These are phyloP conservation scores for Cyprinodon tularosa DNA, from an alignment of 2,113 vertebrate genomes.

Conservation along the genomic window DNA sequence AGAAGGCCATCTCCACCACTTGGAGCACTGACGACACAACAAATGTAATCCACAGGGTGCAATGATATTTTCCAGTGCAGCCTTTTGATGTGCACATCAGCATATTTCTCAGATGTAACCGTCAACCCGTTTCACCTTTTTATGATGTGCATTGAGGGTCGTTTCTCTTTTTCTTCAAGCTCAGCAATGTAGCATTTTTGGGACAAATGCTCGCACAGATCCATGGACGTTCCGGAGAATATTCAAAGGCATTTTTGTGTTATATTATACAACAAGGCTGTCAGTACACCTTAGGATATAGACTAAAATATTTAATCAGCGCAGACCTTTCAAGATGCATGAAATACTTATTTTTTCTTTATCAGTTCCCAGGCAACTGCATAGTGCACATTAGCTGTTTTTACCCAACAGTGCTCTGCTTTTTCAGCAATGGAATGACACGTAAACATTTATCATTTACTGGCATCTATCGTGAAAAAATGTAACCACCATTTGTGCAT, in stretches of 20 bases:
- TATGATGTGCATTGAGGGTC: constrained; percentile 46
- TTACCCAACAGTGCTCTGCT: constrained; percentile 54
- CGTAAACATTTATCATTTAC: constrained; percentile 24
- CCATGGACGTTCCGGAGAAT: constrained; percentile 25
- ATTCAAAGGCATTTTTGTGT: constrained; percentile 23
- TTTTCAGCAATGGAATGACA: constrained; percentile 58
- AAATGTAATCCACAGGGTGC: constrained; percentile 66
- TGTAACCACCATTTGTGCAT: constrained; percentile 73
- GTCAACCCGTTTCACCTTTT: constrained; percentile 32
- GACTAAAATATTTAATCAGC: constrained; percentile 69
- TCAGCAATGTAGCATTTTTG: constrained; percentile 52
- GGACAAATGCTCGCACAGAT: constrained; percentile 35
- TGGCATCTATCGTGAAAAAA: constrained; percentile 48
- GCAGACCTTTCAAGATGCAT: constrained; percentile 73
- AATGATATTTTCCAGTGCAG: constrained; percentile 57
- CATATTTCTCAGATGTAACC: constrained; percentile 22
- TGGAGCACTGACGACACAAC: constrained; percentile 58
- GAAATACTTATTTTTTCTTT: constrained; percentile 56
- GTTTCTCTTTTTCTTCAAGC: constrained; percentile 33
- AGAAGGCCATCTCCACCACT: constrained; percentile 19
- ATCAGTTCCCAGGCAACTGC: constrained; percentile 41
- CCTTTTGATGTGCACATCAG: constrained; percentile 68
- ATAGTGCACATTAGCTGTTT: constrained; percentile 61
- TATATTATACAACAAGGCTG: constrained; percentile 40
- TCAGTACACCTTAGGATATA: constrained; percentile 37